Evolutionary conservation across 1,140 invertebrate genomes (phyloP), one percentile per base, ranked within the genome.

Genomic region (Procambarus clarkii): DNA sequence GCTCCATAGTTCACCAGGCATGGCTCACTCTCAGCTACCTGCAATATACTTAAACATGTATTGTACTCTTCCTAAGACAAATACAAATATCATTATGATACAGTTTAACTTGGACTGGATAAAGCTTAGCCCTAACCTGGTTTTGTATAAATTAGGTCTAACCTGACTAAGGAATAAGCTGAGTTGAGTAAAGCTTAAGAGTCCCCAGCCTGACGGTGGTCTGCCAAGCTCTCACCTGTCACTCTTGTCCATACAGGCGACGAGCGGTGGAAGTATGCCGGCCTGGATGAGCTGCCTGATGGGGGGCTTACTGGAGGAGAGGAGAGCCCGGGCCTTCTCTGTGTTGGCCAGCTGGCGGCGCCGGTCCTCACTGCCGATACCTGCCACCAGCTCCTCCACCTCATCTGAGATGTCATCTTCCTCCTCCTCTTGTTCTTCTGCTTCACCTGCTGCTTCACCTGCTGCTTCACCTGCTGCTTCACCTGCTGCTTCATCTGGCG

Each of bases 271-370:
- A 0, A 91, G 45, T 5, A 84, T 34, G 2, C 82, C 76, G 1
- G 79, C 88, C 24, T 50, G 13, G 15, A 91, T 83, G n/a, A 91
- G 76, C 88, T 91, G 88, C 0, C 44, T 85, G 21, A 69, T 64
- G n/a, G 88, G 88, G 18, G 88, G 88, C 5, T 58, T 48, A 1
- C 34, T 48, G 7, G 48, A 34, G 21, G 88, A 91, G 24, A 91
- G 81, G 9, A 80, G 9, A 5, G 79, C 76, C 24, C 88, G 71
- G 3, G 76, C 71, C 34, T 54, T 46, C 45, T 85, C 81, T 2
- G 88, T 80, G 34, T 50, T 44, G 5, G 24, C 78, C 82, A 91
- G 13, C 45, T 91, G 88, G 2, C 71, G 50, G 24, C 77, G 84
- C 21, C 34, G 9, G 15, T 85, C 83, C 0, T 45, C 58, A 18